Conservation (phyloP, 92 coral and sea anemone species). For the Scolanthus callimorphus region DNA sequence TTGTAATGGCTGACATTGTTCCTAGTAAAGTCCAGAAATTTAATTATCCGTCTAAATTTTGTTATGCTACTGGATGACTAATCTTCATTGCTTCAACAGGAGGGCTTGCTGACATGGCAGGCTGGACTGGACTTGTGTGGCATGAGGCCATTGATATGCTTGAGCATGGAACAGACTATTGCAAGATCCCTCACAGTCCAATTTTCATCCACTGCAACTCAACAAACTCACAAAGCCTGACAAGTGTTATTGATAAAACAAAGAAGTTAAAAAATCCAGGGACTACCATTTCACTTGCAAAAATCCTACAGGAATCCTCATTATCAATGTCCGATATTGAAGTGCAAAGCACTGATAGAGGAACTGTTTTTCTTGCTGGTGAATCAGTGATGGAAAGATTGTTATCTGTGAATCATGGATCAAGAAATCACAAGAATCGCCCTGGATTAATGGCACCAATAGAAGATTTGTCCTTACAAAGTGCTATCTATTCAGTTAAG, state of each 20-base stretch:
- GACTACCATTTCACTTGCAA: conserved; percentile 14
- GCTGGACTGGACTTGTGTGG: conserved; percentile 89
- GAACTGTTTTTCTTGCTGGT: conserved; percentile 36
- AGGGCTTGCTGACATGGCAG: conserved; percentile 96
- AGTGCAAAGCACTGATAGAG: conserved; percentile 41
- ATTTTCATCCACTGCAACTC: conserved; percentile 73
- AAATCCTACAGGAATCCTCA: conserved; percentile 1
- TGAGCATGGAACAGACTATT: conserved; percentile 77
- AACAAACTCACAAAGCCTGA: conserved; percentile 9
- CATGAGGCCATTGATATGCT: conserved; percentile 81
- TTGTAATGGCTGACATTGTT: too few relatives aligned
- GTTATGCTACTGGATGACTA: not conserved
- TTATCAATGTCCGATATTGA: conserved; percentile 40
- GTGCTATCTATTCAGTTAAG: conserved; percentile 57
- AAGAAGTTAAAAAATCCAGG: conserved; percentile 57
- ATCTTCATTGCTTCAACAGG: conserved; percentile 21
- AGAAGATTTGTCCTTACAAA: not conserved
- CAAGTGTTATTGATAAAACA: not conserved
- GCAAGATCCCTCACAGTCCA: conserved; percentile 72
- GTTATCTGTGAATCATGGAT: not conserved
- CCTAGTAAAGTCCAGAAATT: not conserved
- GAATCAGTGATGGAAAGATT: not conserved
- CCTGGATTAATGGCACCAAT: not conserved
- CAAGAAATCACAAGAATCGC: not conserved
- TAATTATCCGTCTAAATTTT: not conserved